phyloP scores from a whole-genome alignment of 2,113 vertebrate species.

The Chionomys nivalis region DNA sequence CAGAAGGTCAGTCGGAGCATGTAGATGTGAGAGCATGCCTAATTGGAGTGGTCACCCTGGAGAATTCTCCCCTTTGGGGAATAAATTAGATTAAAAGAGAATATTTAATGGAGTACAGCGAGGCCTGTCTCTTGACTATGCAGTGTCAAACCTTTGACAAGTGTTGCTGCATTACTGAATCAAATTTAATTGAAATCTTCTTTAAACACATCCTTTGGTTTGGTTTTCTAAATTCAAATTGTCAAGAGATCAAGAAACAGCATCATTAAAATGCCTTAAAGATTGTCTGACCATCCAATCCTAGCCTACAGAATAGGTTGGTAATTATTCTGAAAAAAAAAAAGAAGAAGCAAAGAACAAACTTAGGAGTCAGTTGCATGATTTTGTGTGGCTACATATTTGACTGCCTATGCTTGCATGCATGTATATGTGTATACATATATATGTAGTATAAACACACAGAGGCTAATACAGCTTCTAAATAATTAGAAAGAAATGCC shows the following conservation, averaged over 20 bases:
- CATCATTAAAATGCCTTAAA: constrained; percentile 55
- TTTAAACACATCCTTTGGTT: constrained; percentile 60
- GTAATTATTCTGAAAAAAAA: constrained; percentile 43
- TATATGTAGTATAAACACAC: not conserved
- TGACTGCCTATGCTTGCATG: not conserved
- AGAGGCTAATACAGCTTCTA: not conserved
- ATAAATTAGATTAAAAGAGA: constrained; percentile 57
- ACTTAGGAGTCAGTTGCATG: not conserved
- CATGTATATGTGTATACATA: not conserved
- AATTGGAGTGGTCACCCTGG: constrained; percentile 36
- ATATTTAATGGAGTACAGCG: constrained; percentile 41
- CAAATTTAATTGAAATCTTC: constrained; percentile 63
- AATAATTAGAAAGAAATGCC: not conserved
- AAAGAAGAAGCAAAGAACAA: constrained; percentile 2
- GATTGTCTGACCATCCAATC: constrained; percentile 34
- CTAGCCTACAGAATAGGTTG: not conserved
- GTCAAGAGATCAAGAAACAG: constrained; percentile 55
- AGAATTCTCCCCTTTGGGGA: not conserved
- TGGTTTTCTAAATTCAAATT: constrained; percentile 67
- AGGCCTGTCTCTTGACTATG: constrained; percentile 13
- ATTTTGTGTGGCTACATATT: not conserved
- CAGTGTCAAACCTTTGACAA: constrained; percentile 54
- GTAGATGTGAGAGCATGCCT: constrained; percentile 20
- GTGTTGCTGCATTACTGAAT: not conserved
- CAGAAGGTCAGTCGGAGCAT: not conserved